Evolutionary conservation across 2,113 vertebrate genomes (phyloP).

Genomic region (Ovibos moschatus): DNA sequence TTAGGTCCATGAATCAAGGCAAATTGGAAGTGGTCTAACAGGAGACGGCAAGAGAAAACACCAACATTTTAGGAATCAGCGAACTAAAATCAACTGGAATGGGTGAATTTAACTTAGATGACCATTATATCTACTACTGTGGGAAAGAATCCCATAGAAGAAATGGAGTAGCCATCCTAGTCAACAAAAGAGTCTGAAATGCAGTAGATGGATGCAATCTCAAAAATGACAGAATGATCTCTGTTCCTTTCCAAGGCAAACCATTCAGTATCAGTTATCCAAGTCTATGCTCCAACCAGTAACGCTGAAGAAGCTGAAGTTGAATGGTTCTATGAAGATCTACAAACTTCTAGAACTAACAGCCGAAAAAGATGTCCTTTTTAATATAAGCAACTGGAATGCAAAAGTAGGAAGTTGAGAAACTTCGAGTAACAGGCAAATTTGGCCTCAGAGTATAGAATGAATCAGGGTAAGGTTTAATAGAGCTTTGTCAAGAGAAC

Average conservation of each 20-base stretch:
- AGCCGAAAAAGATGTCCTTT: background rate
- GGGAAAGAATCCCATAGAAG: background rate
- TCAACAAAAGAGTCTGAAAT: background rate
- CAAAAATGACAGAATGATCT: background rate
- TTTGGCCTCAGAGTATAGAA: background rate
- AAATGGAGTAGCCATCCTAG: background rate
- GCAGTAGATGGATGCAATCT: background rate
- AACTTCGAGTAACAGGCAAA: background rate
- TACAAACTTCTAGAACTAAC: background rate
- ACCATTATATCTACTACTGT: background rate
- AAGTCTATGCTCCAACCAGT: background rate
- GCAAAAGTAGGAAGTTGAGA: background rate
- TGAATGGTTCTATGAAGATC: background rate
- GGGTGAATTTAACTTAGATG: background rate
- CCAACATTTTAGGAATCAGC: background rate
- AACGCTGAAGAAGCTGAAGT: background rate
- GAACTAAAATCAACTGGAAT: background rate
- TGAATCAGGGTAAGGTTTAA: background rate
- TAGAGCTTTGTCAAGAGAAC: background rate
- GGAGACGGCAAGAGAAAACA: rapidly evolving
- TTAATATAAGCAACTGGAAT: background rate
- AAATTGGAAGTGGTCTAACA: background rate
- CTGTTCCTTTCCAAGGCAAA: background rate
- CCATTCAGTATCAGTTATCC: background rate
- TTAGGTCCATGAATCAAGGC: background rate